These are phyloP conservation scores for Vulpes ferrilata DNA, from an alignment of 2,113 vertebrate species.

Conservation along the genomic window DNA sequence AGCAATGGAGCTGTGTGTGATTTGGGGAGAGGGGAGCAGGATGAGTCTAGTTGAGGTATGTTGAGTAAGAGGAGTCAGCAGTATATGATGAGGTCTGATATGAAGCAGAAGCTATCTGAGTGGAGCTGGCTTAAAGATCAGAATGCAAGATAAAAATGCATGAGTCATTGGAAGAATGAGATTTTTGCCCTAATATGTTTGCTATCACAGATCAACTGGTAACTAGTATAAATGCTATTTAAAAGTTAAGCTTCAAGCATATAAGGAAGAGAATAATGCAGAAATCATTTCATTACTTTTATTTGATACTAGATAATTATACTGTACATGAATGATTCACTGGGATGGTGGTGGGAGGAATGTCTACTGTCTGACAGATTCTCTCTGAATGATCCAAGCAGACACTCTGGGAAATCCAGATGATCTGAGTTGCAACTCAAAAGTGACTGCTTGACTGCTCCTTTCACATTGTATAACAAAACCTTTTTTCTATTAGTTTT, in stretches of 20 bases:
- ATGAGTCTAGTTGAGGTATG: background rate
- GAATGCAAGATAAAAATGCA: background rate
- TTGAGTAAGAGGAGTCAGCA: background rate
- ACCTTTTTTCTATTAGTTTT: background rate
- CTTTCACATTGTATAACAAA: slow-evolving; percentile 15
- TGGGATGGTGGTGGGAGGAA: slow-evolving; percentile 35
- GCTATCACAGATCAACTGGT: background rate
- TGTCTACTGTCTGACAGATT: slow-evolving; percentile 44
- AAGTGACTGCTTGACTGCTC: background rate
- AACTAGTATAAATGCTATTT: slow-evolving; percentile 53
- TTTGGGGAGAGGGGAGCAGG: background rate
- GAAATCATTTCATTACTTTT: slow-evolving; percentile 52
- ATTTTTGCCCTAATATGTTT: slow-evolving; percentile 36
- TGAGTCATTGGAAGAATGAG: background rate
- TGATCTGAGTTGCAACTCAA: background rate
- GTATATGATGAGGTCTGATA: background rate
- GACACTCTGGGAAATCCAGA: background rate
- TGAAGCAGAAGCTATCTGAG: background rate
- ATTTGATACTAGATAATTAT: slow-evolving; percentile 59
- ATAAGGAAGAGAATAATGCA: slow-evolving; percentile 33
- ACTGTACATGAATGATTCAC: slow-evolving; percentile 60
- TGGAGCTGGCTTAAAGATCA: slow-evolving; percentile 18
- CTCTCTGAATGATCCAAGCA: slow-evolving; percentile 25
- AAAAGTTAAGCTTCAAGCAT: background rate
- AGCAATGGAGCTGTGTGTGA: background rate